Evolutionary conservation across 1,140 invertebrate genomes (phyloP).

Genomic region (Tetragnatha versicolor): DNA sequence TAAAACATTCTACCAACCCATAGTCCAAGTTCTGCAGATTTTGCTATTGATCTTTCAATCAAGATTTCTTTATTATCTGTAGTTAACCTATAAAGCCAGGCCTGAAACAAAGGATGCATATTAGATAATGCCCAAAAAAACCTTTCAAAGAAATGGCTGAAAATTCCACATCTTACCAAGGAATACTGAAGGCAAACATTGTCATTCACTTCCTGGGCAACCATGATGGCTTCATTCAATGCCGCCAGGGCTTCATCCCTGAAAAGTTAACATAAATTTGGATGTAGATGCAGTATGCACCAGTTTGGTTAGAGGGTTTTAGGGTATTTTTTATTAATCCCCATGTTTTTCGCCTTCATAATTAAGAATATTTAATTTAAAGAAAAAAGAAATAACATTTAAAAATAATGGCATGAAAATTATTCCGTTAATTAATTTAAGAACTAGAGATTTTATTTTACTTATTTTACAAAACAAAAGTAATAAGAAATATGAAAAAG

Average conservation of each 20-base stretch:
- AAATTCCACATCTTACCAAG: constrained; percentile 65
- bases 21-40: constrained; percentile 70
- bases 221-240: constrained; percentile 82
- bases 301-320: too few species aligned
- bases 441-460: too few species aligned
- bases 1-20: constrained; percentile 36
- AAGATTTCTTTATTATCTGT: constrained; percentile 64
- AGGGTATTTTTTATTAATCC: too few species aligned
- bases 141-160: neutral
- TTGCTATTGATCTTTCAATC: constrained; percentile 70
- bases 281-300: too few species aligned
- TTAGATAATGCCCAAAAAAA: neutral
- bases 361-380: too few species aligned
- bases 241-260: constrained; percentile 80
- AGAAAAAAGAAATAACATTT: too few species aligned
- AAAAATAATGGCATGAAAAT: too few species aligned
- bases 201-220: constrained; percentile 87
- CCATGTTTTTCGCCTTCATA: too few species aligned
- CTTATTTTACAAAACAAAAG: too few species aligned
- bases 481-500: too few species aligned
- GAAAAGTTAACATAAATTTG: too few species aligned
- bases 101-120: constrained; percentile 58
- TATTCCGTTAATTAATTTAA: too few species aligned
- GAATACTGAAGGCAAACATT: constrained; percentile 84
- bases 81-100: constrained; percentile 64